Evolutionary conservation across 2,113 vertebrate genomes (phyloP).

Genomic region (Campylomormyrus numenius): DNA sequence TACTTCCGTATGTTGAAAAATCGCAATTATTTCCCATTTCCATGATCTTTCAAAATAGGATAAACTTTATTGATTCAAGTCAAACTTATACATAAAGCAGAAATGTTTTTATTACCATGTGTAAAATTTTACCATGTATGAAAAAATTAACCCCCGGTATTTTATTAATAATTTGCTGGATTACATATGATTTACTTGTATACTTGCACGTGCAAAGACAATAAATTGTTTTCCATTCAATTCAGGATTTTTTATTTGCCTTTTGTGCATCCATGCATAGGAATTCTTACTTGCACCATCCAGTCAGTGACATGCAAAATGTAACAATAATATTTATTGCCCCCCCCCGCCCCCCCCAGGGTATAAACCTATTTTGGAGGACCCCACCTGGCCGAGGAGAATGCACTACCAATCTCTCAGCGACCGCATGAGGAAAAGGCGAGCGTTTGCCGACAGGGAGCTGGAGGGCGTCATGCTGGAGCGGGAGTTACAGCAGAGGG

Average conservation of each 20-base stretch:
- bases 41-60: neutral
- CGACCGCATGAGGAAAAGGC: constrained; percentile 58
- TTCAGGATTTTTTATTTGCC: neutral
- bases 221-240: neutral
- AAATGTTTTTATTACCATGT: neutral
- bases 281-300: neutral
- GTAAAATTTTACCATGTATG: neutral
- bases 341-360: constrained; percentile 21
- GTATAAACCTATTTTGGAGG: constrained; percentile 40
- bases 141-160: neutral
- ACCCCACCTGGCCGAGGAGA: constrained; percentile 41
- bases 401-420: constrained; percentile 49
- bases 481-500: constrained; percentile 53
- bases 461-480: constrained; percentile 63
- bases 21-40: neutral
- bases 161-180: neutral
- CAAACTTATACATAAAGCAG: neutral
- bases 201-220: neutral
- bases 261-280: neutral
- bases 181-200: neutral
- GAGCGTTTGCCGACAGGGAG: constrained; percentile 63
- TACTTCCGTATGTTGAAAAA: neutral
- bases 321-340: neutral
- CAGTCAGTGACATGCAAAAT: neutral
- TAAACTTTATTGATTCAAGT: neutral